Conservation (phyloP, 2,888 invertebrate genomes). For the Gari tellinella region DNA sequence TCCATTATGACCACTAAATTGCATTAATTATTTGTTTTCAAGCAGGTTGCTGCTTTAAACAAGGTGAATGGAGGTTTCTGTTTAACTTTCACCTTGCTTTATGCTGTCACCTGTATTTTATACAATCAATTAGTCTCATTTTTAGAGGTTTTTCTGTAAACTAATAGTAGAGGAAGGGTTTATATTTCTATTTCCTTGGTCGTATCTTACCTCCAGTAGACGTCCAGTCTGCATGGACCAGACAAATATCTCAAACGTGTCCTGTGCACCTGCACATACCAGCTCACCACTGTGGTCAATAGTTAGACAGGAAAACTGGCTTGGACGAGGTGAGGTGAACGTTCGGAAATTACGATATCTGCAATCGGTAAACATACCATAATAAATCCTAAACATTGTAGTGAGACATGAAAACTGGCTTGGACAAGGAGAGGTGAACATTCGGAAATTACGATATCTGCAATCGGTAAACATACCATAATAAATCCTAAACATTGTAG, state of each 20-base stretch:
- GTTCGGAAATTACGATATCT: constrained; percentile 99
- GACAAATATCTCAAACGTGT: constrained; percentile 96
- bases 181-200: too few relatives aligned
- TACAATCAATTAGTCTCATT: too few relatives aligned
- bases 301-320: constrained; percentile 95
- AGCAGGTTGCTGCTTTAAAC: too few relatives aligned
- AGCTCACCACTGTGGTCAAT: constrained; percentile 96
- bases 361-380: constrained; percentile 51
- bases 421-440: constrained; percentile 95
- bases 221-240: constrained; percentile 98
- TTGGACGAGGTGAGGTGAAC: constrained; percentile 94
- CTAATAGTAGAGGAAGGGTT: too few relatives aligned
- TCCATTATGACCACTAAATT: too few relatives aligned
- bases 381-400: too few relatives aligned
- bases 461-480: constrained; percentile 39
- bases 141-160: too few relatives aligned
- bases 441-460: constrained; percentile 99
- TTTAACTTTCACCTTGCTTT: too few relatives aligned
- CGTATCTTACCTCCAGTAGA: constrained; percentile 90
- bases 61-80: too few relatives aligned
- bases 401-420: constrained; percentile 96
- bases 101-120: too few relatives aligned
- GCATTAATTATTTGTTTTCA: too few relatives aligned
- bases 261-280: constrained; percentile 97
- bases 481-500: too few relatives aligned